Conservation (phyloP, 2,113 vertebrate genomes). For the Sclerurus mexicanus region DNA sequence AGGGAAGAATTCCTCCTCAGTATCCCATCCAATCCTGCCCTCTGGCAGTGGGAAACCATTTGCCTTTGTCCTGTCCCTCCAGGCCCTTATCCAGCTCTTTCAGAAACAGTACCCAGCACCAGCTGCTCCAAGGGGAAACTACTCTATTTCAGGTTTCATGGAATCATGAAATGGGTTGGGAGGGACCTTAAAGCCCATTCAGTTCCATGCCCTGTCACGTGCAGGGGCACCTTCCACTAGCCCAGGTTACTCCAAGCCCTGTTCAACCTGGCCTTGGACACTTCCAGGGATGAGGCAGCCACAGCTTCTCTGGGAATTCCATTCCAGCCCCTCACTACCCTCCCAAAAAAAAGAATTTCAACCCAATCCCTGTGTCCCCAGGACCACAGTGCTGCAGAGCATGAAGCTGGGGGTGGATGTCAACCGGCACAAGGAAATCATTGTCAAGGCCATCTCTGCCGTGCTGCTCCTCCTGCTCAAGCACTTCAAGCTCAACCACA, state of each 20-base stretch:
- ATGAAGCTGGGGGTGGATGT: constrained; percentile 98
- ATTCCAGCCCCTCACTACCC: background rate
- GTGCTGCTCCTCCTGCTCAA: constrained; percentile 93
- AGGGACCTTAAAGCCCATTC: background rate
- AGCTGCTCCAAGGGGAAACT: too few species aligned
- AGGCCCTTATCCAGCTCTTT: background rate
- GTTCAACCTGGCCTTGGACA: background rate
- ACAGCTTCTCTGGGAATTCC: background rate
- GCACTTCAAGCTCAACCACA: constrained; percentile 96
- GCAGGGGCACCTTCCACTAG: background rate
- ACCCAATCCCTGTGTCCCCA: constrained; percentile 24
- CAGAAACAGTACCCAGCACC: too few species aligned
- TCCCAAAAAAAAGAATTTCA: background rate
- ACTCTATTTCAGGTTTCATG: background rate
- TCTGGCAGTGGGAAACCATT: background rate
- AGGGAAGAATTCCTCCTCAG: background rate
- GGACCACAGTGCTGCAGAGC: constrained; percentile 95
- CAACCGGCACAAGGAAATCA: constrained; percentile 97
- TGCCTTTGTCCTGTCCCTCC: too few species aligned
- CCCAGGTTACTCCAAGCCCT: background rate
- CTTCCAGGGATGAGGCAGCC: background rate
- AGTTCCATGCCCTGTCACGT: background rate
- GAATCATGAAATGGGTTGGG: background rate
- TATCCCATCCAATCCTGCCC: background rate
- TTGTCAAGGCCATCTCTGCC: constrained; percentile 95